Evolutionary conservation across 37 sponge, comb jelly and placozoan species (phyloP).

Genomic region (Agelas oroides): DNA sequence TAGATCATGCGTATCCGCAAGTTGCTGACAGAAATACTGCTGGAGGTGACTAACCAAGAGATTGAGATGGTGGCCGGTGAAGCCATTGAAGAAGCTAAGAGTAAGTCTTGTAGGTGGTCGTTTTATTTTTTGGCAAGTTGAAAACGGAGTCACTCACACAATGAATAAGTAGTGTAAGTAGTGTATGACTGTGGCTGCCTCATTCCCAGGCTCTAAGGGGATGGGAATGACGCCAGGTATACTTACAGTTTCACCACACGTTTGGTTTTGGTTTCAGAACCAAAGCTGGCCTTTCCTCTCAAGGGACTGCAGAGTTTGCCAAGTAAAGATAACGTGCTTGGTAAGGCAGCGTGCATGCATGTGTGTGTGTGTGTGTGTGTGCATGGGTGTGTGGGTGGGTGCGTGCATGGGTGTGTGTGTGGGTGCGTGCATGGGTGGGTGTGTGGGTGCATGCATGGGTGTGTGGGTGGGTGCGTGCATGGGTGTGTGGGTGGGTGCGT

Average conservation of each 20-base stretch:
- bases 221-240: too few relatives aligned
- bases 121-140: too few relatives aligned
- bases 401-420: constrained; percentile 37
- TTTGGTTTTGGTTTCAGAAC: constrained; percentile 13
- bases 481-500: too few relatives aligned
- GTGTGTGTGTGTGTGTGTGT: constrained; percentile 13
- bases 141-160: too few relatives aligned
- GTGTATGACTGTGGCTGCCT: too few relatives aligned
- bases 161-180: background rate
- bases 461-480: too few relatives aligned
- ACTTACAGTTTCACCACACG: background rate
- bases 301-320: constrained; percentile 16
- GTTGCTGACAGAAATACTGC: constrained; percentile 66
- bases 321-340: constrained; percentile 12
- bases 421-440: background rate
- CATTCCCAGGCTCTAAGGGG: background rate
- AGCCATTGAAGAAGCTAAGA: constrained; percentile 46
- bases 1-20: constrained; percentile 57
- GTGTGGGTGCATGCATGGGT: too few relatives aligned
- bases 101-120: background rate
- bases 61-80: constrained; percentile 39
- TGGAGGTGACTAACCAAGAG: constrained; percentile 62
- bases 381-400: constrained; percentile 3
- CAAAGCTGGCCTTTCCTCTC: constrained; percentile 13
- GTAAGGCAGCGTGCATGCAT: background rate